phyloP scores from a whole-genome alignment of 2,113 vertebrate genomes.

The Takifugu bimaculatus region DNA sequence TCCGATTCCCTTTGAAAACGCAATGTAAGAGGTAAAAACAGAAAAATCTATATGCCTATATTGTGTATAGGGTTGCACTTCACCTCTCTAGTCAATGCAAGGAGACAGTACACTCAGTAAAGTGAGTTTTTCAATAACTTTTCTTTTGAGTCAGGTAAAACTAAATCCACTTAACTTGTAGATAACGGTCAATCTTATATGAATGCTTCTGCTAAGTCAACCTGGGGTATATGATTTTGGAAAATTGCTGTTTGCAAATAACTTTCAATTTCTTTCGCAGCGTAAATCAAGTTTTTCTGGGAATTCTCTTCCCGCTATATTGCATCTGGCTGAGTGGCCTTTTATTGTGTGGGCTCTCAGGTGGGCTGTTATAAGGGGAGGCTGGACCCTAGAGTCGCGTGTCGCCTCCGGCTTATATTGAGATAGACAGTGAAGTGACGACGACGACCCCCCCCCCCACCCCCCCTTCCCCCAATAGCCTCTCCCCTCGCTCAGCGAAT shows the following conservation, averaged over 20 bases:
- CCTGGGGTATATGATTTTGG: slow-evolving; percentile 65
- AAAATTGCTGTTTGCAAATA: slow-evolving; percentile 70
- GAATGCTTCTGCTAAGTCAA: slow-evolving; percentile 66
- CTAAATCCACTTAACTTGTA: slow-evolving; percentile 62
- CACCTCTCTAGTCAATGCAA: slow-evolving; percentile 25
- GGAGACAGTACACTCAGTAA: slow-evolving; percentile 40
- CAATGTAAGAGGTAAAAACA: slow-evolving; percentile 24
- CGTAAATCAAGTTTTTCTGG: slow-evolving; percentile 66
- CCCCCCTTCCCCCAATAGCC: slow-evolving; percentile 43
- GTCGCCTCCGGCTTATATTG: slow-evolving; percentile 70
- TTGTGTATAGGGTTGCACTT: slow-evolving; percentile 4
- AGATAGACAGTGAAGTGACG: slow-evolving; percentile 68
- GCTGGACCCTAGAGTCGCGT: slow-evolving; percentile 59
- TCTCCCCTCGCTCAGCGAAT: slow-evolving; percentile 65
- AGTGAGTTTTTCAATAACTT: slow-evolving; percentile 65
- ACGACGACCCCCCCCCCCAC: neutral
- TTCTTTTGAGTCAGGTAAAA: slow-evolving; percentile 70
- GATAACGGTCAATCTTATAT: slow-evolving; percentile 64
- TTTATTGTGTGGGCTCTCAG: slow-evolving; percentile 68
- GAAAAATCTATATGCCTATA: slow-evolving; percentile 39
- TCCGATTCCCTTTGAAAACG: slow-evolving; percentile 42
- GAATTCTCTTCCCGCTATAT: slow-evolving; percentile 67
- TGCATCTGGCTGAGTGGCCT: slow-evolving; percentile 59
- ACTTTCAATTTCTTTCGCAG: slow-evolving; percentile 67
- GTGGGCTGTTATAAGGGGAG: slow-evolving; percentile 64